These are phyloP conservation scores for Kryptopterus vitreolus DNA, from an alignment of 2,797 vertebrate species.

Conservation along the genomic window DNA sequence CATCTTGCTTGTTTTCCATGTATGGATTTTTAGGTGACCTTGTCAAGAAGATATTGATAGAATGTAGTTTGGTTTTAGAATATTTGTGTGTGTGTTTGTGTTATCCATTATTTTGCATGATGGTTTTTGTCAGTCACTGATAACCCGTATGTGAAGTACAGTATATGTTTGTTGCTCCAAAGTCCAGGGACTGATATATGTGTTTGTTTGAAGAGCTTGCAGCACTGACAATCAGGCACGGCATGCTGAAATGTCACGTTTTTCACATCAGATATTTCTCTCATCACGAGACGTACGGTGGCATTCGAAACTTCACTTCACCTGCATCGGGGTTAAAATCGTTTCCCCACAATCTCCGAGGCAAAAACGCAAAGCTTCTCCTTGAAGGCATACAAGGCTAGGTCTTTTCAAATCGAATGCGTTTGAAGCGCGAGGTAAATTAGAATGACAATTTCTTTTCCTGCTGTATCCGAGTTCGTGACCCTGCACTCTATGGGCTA, in stretches of 20 bases:
- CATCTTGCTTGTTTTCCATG: too few species aligned
- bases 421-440: neutral
- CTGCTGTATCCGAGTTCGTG: slow-evolving; percentile 49
- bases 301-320: neutral
- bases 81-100: too few species aligned
- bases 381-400: neutral
- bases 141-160: too few species aligned
- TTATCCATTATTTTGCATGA: too few species aligned
- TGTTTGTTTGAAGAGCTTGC: neutral
- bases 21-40: too few species aligned
- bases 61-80: too few species aligned
- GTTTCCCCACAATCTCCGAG: neutral
- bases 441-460: neutral
- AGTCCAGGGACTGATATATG: neutral
- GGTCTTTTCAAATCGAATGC: neutral
- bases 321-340: neutral
- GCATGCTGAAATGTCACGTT: slow-evolving; percentile 16
- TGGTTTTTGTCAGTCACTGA: too few species aligned
- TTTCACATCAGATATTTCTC: neutral
- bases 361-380: neutral
- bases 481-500: slow-evolving; percentile 66
- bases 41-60: too few species aligned
- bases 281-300: neutral
- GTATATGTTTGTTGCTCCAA: neutral
- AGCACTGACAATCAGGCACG: too few species aligned